Base-by-base conservation (phyloP, 2,113 vertebrate genomes). In the Sturnus vulgaris region DNA sequence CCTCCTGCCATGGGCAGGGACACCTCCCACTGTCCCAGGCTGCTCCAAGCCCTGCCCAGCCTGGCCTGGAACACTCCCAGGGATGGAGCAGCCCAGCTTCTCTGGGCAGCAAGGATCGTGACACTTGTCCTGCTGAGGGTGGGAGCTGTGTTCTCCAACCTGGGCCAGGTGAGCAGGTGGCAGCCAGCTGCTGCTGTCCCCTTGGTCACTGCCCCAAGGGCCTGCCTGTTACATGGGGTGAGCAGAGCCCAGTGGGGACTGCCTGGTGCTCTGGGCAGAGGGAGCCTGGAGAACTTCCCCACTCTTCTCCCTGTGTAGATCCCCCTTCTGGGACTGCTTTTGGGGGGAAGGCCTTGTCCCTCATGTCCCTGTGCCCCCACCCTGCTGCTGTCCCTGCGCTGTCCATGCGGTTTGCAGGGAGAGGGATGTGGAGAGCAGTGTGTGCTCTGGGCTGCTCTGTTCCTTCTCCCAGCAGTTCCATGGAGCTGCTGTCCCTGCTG, bases 361-460 rank as follows among this genome's bases (percentile, higher is more conserved):
- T n/a, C 25, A 1, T 19, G 37, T 11, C 44, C 53, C 28, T 24
- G 47, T n/a, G 35, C 15, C 40, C 46, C 35, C 19, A 4, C 35
- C 14, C 53, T 8, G 7, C 28, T 60, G 27, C 76, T 33, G 37
- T 56, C 47, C 42, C 64, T 21, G 21, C 47, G 2, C 39, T 16
- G 30, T 52, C n/a, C 0, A 0, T 4, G 1, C 12, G 24, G 17
- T 39, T 56, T 70, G 39, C 56, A 31, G 78, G 77, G 28, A 12
- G 31, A 19, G 59, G 42, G 40, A 12, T 0, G 0, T 3, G 39
- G 73, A 22, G 16, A 37, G 10, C 7, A 4, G 18, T 5, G 20
- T 19, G 35, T 60, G 65, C 52, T 78, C 44, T 1, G 5, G 28
- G 63, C 18, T 39, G 27, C 52, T 57, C n/a, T 25, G n/a, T 23